phyloP scores from a whole-genome alignment of 2,797 vertebrate genomes.

The Smutsia temminckii region DNA sequence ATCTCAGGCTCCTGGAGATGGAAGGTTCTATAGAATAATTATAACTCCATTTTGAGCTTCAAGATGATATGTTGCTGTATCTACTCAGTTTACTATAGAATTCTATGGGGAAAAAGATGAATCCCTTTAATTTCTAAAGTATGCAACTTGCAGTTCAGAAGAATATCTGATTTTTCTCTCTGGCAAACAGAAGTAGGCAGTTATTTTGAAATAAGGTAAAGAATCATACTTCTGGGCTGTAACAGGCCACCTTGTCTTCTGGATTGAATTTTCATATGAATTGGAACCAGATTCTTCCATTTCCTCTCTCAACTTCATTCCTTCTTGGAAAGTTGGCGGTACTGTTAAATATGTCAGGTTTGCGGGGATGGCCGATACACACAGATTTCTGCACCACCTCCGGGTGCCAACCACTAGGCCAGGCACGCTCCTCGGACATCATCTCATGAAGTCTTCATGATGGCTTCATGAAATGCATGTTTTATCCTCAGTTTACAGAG shows the following conservation, averaged over 20 bases:
- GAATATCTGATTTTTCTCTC: not conserved
- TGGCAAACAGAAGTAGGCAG: not conserved
- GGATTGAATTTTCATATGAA: not conserved
- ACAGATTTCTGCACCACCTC: not conserved
- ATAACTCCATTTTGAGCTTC: not conserved
- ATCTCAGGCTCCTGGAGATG: not conserved
- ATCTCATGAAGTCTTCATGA: not conserved
- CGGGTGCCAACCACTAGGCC: not conserved
- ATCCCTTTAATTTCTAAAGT: not conserved
- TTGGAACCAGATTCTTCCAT: not conserved
- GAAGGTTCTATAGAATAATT: not conserved
- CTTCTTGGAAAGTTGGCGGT: not conserved
- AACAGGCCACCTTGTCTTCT: not conserved
- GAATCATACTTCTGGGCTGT: not conserved
- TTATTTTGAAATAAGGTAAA: conserved; percentile 32
- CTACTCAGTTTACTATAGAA: not conserved
- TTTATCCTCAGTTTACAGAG: not conserved
- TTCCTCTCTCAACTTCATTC: not conserved
- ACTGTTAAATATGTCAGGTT: not conserved
- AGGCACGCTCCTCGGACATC: not conserved
- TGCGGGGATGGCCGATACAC: fast-evolving
- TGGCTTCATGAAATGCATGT: not conserved
- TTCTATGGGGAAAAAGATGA: not conserved
- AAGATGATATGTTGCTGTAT: not conserved
- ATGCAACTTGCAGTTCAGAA: not conserved